phyloP scores from a whole-genome alignment of 2,797 vertebrate genomes.

The Epinephelus coioides region DNA sequence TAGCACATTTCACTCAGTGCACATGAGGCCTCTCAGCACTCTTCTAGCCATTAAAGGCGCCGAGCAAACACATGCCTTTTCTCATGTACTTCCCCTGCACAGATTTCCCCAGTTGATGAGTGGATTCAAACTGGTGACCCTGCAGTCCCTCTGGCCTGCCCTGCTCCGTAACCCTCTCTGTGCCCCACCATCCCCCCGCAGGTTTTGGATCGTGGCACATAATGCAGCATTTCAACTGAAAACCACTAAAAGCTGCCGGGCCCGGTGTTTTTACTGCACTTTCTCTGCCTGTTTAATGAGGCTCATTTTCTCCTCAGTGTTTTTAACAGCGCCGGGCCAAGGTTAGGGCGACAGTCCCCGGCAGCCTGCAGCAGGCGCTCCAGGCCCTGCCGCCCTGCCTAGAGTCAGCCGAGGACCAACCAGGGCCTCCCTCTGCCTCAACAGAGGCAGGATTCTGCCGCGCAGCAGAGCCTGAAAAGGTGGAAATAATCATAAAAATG shows the following conservation, averaged over 20 bases:
- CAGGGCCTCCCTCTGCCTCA: conserved; percentile 77
- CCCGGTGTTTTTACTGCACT: conserved; percentile 75
- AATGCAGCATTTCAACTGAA: conserved; percentile 40
- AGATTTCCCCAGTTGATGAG: conserved; percentile 3
- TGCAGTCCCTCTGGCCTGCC: neutral
- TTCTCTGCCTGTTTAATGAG: conserved; percentile 85
- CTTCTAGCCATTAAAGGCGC: neutral
- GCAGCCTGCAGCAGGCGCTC: conserved; percentile 75
- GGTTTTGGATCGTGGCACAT: conserved; percentile 4
- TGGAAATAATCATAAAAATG: conserved; percentile 97
- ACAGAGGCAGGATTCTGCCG: conserved; percentile 81
- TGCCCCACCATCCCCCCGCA: neutral
- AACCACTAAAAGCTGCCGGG: conserved; percentile 29
- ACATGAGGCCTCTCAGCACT: conserved; percentile 1
- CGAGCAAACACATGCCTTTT: neutral
- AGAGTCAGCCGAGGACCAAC: conserved; percentile 80
- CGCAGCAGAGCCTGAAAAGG: conserved; percentile 86
- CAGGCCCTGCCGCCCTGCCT: conserved; percentile 77
- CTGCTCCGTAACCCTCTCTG: neutral
- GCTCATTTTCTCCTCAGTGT: conserved; percentile 77
- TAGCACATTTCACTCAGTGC: neutral
- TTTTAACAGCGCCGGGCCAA: conserved; percentile 83
- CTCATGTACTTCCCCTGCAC: neutral
- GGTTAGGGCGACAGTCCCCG: conserved; percentile 76
- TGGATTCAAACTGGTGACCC: conserved; percentile 32